These are phyloP conservation scores for Heterotilapia buettikoferi DNA, from an alignment of 2,113 vertebrate genomes.

Conservation along the genomic window DNA sequence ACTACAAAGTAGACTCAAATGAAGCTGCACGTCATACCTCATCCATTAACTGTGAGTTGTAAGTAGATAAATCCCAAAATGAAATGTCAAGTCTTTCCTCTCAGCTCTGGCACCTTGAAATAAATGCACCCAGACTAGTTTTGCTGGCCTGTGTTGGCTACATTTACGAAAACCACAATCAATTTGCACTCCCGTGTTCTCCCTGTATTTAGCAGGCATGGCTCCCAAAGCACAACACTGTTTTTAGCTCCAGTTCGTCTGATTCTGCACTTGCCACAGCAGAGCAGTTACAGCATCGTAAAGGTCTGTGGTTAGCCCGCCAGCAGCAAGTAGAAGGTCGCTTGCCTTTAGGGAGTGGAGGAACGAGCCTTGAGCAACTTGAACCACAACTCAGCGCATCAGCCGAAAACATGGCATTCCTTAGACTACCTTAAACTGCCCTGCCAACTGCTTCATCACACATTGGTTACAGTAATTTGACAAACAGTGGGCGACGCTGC, in stretches of 20 bases:
- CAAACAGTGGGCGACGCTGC: slow-evolving; percentile 35
- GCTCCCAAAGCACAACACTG: slow-evolving; percentile 23
- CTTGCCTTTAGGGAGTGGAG: not conserved
- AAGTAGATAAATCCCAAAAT: not conserved
- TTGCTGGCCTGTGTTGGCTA: not conserved
- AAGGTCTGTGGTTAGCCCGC: slow-evolving; percentile 47
- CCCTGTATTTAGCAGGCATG: not conserved
- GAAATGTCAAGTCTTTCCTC: not conserved
- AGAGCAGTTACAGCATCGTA: slow-evolving; percentile 26
- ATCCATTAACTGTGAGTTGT: not conserved
- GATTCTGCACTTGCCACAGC: slow-evolving; percentile 1
- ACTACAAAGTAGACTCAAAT: not conserved
- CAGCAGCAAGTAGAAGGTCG: not conserved
- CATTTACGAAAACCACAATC: slow-evolving; percentile 18
- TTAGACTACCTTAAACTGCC: slow-evolving; percentile 5
- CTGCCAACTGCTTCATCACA: not conserved
- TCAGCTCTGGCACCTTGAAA: not conserved
- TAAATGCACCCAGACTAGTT: not conserved
- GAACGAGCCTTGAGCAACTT: not conserved
- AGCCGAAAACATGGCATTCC: slow-evolving; percentile 8
- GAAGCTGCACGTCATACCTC: not conserved
- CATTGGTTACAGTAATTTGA: slow-evolving; percentile 27
- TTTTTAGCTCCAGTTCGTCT: slow-evolving; percentile 37
- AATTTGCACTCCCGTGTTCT: slow-evolving; percentile 22
- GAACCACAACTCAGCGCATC: not conserved